Percentiles rank a stretch among this genome's conserved stretches.
These are phyloP conservation scores for Grammomys surdaster DNA, from an alignment of 2,113 vertebrate genomes.

Conservation along the genomic window DNA sequence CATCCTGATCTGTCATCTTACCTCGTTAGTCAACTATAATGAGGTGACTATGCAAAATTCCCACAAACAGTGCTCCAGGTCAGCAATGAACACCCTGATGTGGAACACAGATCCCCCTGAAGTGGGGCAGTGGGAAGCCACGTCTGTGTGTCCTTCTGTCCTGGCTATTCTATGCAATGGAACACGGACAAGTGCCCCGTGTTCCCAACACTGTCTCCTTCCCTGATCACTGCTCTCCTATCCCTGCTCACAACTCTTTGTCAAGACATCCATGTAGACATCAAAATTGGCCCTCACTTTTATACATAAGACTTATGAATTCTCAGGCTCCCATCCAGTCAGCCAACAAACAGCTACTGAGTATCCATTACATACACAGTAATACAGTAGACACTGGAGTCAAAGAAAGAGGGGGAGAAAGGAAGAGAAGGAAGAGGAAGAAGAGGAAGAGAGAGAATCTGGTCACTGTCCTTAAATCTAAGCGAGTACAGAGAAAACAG, in stretches of 20 bases:
- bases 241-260: not conserved
- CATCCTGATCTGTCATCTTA: not conserved
- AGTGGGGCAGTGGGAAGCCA: not conserved
- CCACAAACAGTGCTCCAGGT: not conserved
- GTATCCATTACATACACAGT: not conserved
- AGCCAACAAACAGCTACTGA: not conserved
- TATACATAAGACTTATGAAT: not conserved
- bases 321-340: not conserved
- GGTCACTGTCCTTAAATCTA: not conserved
- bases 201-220: not conserved
- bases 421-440: no score
- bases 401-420: not conserved
- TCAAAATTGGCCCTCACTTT: not conserved
- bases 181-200: not conserved
- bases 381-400: not conserved
- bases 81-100: not conserved
- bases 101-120: no score
- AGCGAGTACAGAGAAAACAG: constrained; percentile 27
- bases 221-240: not conserved
- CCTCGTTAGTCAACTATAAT: not conserved
- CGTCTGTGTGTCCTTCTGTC: not conserved
- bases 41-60: not conserved
- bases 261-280: not conserved
- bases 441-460: not conserved
- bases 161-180: accelerated